phyloP scores from a whole-genome alignment of 2,888 invertebrate species.

The Diadromus collaris region DNA sequence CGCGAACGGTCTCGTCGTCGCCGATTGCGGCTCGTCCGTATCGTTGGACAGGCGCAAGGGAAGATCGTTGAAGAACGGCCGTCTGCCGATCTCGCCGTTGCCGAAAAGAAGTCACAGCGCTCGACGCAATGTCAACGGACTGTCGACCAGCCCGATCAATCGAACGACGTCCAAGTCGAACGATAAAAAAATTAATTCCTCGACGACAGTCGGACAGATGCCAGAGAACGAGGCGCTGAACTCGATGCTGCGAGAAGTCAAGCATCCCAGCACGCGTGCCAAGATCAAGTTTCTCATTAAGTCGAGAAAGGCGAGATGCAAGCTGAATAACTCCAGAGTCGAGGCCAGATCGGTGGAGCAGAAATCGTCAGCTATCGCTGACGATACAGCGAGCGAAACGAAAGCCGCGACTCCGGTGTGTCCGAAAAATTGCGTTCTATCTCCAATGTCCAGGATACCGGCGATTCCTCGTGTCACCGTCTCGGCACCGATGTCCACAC shows the following conservation, averaged over 20 bases:
- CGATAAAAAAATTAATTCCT: neutral
- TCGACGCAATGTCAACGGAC: neutral
- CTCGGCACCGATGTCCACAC: neutral
- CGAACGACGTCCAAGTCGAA: neutral
- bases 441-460: neutral
- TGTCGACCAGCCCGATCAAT: neutral
- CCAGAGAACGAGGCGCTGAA: conserved; percentile 34
- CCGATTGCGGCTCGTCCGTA: neutral
- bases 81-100: neutral
- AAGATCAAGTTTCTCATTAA: conserved; percentile 38
- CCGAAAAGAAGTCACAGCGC: conserved; percentile 10
- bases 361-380: neutral
- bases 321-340: neutral
- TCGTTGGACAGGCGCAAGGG: conserved; percentile 1
- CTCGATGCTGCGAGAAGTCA: conserved; percentile 32
- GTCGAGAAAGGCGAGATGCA: conserved; percentile 24
- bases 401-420: neutral
- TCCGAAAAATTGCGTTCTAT: neutral
- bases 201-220: neutral
- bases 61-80: neutral
- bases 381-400: neutral
- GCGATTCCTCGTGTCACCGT: neutral
- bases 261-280: conserved; percentile 27
- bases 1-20: neutral
- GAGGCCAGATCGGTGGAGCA: too few species aligned